These are phyloP conservation scores for Suncus etruscus DNA, from an alignment of 2,113 vertebrate genomes.

Conservation along the genomic window DNA sequence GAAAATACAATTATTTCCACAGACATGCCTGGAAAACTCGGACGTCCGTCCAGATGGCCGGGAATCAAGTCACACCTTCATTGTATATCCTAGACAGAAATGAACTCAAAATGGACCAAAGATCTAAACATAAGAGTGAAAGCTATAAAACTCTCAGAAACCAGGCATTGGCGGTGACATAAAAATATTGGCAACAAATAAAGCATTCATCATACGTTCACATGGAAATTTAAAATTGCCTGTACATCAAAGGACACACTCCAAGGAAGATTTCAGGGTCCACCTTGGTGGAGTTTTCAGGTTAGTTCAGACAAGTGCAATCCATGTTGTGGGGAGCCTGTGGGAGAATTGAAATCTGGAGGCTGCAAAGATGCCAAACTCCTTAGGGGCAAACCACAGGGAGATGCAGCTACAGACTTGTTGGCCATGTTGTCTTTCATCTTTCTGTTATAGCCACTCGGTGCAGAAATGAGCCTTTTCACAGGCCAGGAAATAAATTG, in stretches of 20 bases:
- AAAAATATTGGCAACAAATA: constrained; percentile 29
- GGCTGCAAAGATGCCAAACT: not conserved
- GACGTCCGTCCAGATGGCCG: too few relatives aligned
- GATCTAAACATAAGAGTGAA: too few relatives aligned
- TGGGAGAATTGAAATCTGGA: not conserved
- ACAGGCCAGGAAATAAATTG: not conserved
- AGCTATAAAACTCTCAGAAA: not conserved
- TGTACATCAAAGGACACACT: not conserved
- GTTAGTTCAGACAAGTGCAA: not conserved
- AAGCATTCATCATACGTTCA: not conserved
- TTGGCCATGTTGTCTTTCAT: not conserved
- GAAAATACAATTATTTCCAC: too few relatives aligned
- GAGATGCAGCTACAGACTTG: not conserved
- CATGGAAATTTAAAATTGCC: not conserved
- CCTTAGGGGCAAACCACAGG: not conserved
- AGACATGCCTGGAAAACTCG: too few relatives aligned
- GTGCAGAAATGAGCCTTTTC: not conserved
- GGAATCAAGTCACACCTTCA: too few relatives aligned
- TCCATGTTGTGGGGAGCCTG: not conserved
- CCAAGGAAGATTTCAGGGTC: not conserved
- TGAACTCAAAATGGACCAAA: too few relatives aligned
- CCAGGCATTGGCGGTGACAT: not conserved
- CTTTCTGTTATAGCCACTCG: not conserved
- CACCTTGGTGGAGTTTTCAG: not conserved
- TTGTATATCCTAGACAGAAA: too few relatives aligned